phyloP scores from a whole-genome alignment of 2,797 vertebrate species.

The Cynopterus sphinx region DNA sequence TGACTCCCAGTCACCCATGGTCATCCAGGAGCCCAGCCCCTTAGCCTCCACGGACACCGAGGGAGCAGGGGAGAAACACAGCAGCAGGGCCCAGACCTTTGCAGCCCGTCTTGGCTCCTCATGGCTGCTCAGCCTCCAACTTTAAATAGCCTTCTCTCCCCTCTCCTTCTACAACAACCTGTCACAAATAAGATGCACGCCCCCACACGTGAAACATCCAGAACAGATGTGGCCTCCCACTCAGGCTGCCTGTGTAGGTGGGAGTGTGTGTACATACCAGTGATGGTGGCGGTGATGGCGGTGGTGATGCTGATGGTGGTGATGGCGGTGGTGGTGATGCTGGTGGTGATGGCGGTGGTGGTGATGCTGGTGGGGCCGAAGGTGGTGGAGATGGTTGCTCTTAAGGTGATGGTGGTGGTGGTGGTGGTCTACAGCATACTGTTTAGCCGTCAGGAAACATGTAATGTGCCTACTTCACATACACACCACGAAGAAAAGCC shows the following conservation, averaged over 20 bases:
- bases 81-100: background rate
- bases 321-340: accelerated
- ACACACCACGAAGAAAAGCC: background rate
- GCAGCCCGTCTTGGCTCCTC: background rate
- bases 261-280: background rate
- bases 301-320: accelerated
- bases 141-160: conserved; percentile 41
- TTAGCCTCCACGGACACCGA: background rate
- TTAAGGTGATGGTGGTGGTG: background rate
- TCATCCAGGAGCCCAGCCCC: background rate
- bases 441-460: background rate
- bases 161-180: background rate
- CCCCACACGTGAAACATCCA: background rate
- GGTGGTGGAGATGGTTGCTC: background rate
- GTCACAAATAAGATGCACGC: background rate
- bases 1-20: no score
- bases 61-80: background rate
- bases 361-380: no score
- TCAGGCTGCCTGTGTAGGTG: background rate
- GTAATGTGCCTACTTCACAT: no score
- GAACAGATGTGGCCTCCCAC: conserved; percentile 18
- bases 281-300: background rate
- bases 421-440: background rate
- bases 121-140: background rate
- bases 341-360: background rate